Base-by-base conservation (phyloP, 2,888 invertebrate species). In the Drosophila helvetica region DNA sequence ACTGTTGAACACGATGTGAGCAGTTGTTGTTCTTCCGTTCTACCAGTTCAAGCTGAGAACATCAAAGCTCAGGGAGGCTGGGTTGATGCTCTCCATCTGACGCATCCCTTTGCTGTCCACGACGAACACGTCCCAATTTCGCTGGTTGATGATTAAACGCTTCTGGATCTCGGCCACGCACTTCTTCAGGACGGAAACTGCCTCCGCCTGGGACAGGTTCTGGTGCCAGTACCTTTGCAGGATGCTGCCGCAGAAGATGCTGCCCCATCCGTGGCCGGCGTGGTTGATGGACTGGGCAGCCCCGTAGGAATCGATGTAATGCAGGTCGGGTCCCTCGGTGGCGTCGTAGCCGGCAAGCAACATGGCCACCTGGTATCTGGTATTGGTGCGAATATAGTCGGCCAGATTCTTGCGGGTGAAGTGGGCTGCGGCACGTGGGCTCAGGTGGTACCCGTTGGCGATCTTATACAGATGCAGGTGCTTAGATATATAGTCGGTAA, bases 381-480 rank as follows among this genome's bases (percentile, higher is more conserved):
- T 96, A 90, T 95, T 94, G 86, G 96, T 96, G 81, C 99, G 94
- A n/a, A 99, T 93, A 89, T 96, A 96, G 90, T 98, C 98, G 0
- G 98, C 98, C 75, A 99, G 93, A 92, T 97, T 98, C 87, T 96
- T 94, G 60, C 99, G 94, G 3, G 98, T 98, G 90, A 97, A 99
- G 89, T 95, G 96, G 0, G 98, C 97, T 1, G 98, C 98, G 17
- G 98, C 96, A 76, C 94, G 94, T 0, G 99, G 97, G 15, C 97
- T 96, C 60, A 99, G 92, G 91, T 98, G 98, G 91, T 99, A 99
- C 1, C 97, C 98, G 92, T 99, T 98, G 77, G 97, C 94, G 96
- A 99, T 98, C 93, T 98, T 98, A 91, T 99, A 99, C 45, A 99
- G 93, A 86, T 98, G 98, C 78, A 99, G 96, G 91, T 99, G 99